phyloP scores from a whole-genome alignment of 2,797 vertebrate species.

The Amblyraja radiata region DNA sequence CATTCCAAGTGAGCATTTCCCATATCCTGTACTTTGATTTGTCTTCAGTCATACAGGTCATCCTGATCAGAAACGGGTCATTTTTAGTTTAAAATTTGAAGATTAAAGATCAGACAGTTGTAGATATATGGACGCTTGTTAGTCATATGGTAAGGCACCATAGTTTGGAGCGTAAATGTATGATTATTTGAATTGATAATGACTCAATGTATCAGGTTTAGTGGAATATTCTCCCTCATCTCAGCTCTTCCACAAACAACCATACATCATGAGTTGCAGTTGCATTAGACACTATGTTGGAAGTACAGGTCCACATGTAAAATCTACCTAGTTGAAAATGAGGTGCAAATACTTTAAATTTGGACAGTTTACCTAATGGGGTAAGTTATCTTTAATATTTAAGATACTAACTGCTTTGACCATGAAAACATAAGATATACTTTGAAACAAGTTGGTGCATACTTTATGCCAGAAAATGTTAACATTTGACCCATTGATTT shows the following conservation, averaged over 20 bases:
- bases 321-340: not conserved
- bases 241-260: not conserved
- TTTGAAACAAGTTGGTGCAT: not conserved
- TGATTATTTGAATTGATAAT: not conserved
- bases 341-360: not conserved
- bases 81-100: slow-evolving; percentile 4
- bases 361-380: not conserved
- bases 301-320: not conserved
- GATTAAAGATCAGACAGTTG: not conserved
- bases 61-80: not conserved
- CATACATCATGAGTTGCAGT: not conserved
- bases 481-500: not conserved
- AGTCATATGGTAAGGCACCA: not conserved
- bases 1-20: not conserved
- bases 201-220: not conserved
- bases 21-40: not conserved
- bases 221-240: not conserved
- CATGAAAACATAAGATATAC: not conserved
- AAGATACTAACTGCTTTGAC: not conserved
- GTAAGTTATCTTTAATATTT: not conserved
- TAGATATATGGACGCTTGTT: not conserved
- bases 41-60: not conserved
- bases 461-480: not conserved
- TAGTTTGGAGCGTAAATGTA: not conserved
- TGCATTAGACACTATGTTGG: not conserved